phyloP scores from a whole-genome alignment of 2,797 vertebrate genomes.

The Triplophysa bombifrons region DNA sequence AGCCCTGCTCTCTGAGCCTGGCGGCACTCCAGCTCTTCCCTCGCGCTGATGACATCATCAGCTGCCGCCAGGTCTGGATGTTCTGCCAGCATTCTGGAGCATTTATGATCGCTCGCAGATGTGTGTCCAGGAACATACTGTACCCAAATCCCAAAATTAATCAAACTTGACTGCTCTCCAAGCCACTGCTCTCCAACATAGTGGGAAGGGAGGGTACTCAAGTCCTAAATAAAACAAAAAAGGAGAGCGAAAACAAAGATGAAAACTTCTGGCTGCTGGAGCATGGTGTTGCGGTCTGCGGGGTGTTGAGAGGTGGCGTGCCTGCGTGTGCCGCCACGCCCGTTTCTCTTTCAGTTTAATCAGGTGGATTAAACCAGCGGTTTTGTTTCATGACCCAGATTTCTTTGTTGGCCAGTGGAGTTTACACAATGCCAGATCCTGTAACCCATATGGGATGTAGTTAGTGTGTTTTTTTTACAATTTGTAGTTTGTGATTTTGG shows the following conservation, averaged over 20 bases:
- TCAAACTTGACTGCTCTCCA: conserved; percentile 97
- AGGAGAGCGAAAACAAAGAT: conserved; percentile 72
- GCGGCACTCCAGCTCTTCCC: conserved; percentile 83
- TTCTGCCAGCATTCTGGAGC: conserved; percentile 99
- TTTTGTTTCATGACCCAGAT: not conserved
- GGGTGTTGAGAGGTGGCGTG: conserved; percentile 49
- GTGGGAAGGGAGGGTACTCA: conserved; percentile 60
- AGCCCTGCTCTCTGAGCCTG: conserved; percentile 60
- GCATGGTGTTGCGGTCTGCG: conserved; percentile 22
- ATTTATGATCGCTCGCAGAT: conserved; percentile 99
- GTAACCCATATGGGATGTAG: not conserved
- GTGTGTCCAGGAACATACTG: conserved; percentile 99
- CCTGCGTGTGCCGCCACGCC: conserved; percentile 54
- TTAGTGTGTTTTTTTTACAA: not conserved
- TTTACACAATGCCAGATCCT: not conserved
- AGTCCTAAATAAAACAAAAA: conserved; percentile 55
- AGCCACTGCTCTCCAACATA: conserved; percentile 87
- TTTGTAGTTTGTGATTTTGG: not conserved
- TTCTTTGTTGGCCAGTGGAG: not conserved
- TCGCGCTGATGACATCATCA: conserved; percentile 97
- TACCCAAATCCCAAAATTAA: conserved; percentile 99
- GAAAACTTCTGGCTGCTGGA: conserved; percentile 63
- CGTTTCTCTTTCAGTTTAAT: conserved; percentile 4
- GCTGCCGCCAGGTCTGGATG: conserved; percentile 99
- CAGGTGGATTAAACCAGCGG: conserved; percentile 34